Evolutionary conservation across 2,797 vertebrate genomes (phyloP).

Genomic region (Lindbergichthys nudifrons): DNA sequence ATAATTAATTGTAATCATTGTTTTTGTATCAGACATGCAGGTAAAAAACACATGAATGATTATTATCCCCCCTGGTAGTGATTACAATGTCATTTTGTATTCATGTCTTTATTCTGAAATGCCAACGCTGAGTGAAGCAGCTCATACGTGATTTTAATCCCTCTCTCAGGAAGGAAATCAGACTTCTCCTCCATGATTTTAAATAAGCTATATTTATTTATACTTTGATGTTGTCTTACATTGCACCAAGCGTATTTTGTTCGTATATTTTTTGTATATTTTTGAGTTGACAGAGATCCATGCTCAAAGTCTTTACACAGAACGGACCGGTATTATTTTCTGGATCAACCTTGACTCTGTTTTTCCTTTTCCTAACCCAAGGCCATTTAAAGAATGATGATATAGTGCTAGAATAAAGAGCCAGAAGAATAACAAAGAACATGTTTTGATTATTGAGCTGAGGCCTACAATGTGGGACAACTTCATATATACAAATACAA

Average conservation of each 20-base stretch:
- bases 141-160: slow-evolving; percentile 21
- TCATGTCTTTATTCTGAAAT: slow-evolving; percentile 21
- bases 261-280: slow-evolving; percentile 47
- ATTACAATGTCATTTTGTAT: slow-evolving; percentile 13
- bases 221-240: slow-evolving; percentile 41
- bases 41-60: background rate
- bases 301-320: slow-evolving; percentile 66
- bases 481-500: too few species aligned
- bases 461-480: background rate
- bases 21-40: slow-evolving; percentile 18
- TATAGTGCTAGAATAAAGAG: slow-evolving; percentile 78
- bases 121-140: slow-evolving; percentile 21
- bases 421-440: slow-evolving; percentile 51
- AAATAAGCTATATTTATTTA: slow-evolving; percentile 60
- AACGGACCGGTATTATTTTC: slow-evolving; percentile 63
- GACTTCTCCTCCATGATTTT: slow-evolving; percentile 37
- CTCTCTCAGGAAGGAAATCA: slow-evolving; percentile 75
- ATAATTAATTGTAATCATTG: slow-evolving; percentile 16
- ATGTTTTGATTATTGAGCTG: slow-evolving; percentile 41
- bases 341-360: slow-evolving; percentile 71
- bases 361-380: slow-evolving; percentile 75
- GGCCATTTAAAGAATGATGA: slow-evolving; percentile 70
- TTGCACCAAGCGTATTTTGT: slow-evolving; percentile 58
- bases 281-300: slow-evolving; percentile 56
- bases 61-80: background rate